phyloP scores from a whole-genome alignment of 2,797 vertebrate species.

The Mormyrus proboscirostris region DNA sequence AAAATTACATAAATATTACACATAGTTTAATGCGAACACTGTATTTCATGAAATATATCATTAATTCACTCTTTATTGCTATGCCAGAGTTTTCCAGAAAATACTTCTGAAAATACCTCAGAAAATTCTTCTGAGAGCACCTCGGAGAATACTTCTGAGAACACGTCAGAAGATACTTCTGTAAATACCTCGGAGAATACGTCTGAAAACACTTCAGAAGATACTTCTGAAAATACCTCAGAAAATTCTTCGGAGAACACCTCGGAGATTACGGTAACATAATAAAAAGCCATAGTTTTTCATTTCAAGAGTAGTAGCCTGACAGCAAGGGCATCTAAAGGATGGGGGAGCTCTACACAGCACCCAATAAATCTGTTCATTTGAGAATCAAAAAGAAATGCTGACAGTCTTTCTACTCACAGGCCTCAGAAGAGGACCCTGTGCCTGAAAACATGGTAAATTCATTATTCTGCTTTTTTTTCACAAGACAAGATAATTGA shows the following conservation, averaged over 20 bases:
- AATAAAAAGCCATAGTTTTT: not conserved
- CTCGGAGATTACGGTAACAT: not conserved
- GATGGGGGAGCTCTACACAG: not conserved
- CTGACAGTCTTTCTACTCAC: not conserved
- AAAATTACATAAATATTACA: not conserved
- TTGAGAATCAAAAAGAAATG: not conserved
- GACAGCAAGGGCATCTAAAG: not conserved
- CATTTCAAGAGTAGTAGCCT: not conserved
- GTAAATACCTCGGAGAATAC: not conserved
- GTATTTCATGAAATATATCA: not conserved
- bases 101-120: not conserved
- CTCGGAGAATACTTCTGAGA: conserved; percentile 13
- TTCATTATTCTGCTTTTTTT: not conserved
- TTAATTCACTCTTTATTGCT: not conserved
- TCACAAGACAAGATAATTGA: not conserved
- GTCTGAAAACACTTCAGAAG: not conserved
- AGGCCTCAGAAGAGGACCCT: not conserved
- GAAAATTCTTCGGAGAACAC: not conserved
- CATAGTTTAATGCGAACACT: not conserved
- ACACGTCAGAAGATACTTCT: not conserved
- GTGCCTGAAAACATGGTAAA: conserved; percentile 12
- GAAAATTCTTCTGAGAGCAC: not conserved
- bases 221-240: not conserved
- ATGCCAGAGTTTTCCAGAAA: conserved; percentile 17
- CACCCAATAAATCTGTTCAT: not conserved